Evolutionary conservation across 2,888 invertebrate species (phyloP).

Genomic region (Caenorhabditis imperialis): DNA sequence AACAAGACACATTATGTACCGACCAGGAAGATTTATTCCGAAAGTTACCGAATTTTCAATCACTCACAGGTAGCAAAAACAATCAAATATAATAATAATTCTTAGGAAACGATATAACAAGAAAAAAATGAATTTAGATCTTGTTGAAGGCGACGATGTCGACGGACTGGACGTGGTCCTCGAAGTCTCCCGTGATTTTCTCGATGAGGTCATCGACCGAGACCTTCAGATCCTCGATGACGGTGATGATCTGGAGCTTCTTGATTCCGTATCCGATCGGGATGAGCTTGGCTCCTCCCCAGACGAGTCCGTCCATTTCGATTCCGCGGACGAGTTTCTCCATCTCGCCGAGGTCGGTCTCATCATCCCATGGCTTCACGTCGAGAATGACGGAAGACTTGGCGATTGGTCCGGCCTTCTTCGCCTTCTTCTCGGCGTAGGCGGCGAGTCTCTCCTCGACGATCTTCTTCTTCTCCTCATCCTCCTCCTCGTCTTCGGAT

Average conservation of each 20-base stretch:
- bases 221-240: slow-evolving; percentile 75
- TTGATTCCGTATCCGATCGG: slow-evolving; percentile 72
- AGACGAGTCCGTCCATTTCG: slow-evolving; percentile 90
- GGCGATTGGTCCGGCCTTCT: slow-evolving; percentile 90
- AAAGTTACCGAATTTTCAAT: neutral
- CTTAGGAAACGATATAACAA: slow-evolving; percentile 2
- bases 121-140: slow-evolving; percentile 64
- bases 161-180: slow-evolving; percentile 72
- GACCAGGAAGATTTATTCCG: neutral
- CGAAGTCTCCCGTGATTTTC: slow-evolving; percentile 69
- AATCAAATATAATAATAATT: slow-evolving; percentile 11
- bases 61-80: neutral
- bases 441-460: slow-evolving; percentile 91
- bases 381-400: slow-evolving; percentile 95
- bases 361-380: slow-evolving; percentile 97
- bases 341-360: slow-evolving; percentile 92
- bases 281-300: slow-evolving; percentile 86
- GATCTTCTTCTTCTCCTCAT: slow-evolving; percentile 81
- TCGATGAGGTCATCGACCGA: slow-evolving; percentile 75
- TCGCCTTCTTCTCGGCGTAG: slow-evolving; percentile 93
- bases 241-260: slow-evolving; percentile 75
- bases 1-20: neutral
- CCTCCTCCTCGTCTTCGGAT: slow-evolving; percentile 75
- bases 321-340: slow-evolving; percentile 88
- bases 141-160: slow-evolving; percentile 77